Evolutionary conservation across 2,888 invertebrate genomes (phyloP).

Genomic region (Drosophila mimica): DNA sequence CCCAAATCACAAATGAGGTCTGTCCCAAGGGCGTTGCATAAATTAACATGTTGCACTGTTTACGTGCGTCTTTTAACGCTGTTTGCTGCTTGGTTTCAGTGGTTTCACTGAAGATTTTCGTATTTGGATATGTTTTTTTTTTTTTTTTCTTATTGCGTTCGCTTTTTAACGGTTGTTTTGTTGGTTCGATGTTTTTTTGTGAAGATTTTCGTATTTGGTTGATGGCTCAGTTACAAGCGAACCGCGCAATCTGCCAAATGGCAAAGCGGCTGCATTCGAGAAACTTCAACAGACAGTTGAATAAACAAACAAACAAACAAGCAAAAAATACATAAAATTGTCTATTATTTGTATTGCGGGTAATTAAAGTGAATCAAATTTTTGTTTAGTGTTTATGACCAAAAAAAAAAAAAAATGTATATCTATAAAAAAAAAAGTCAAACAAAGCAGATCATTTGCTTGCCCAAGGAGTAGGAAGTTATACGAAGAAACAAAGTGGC

Average conservation of each 20-base stretch:
- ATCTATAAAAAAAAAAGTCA: background rate
- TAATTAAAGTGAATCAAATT: slow-evolving; percentile 13
- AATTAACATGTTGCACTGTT: slow-evolving; percentile 64
- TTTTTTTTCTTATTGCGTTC: slow-evolving; percentile 33
- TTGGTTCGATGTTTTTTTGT: slow-evolving; percentile 13
- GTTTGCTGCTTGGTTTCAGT: slow-evolving; percentile 8
- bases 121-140: background rate
- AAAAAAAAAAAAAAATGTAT: background rate
- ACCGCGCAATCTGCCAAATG: slow-evolving; percentile 67
- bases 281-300: slow-evolving; percentile 1
- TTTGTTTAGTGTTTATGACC: background rate
- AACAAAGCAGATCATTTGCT: background rate
- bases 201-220: slow-evolving; percentile 25
- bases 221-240: slow-evolving; percentile 61
- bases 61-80: slow-evolving; percentile 26
- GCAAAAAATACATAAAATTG: background rate
- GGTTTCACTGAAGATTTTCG: background rate
- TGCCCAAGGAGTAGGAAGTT: slow-evolving; percentile 12
- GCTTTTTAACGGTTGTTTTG: slow-evolving; percentile 49
- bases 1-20: slow-evolving; percentile 63
- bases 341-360: slow-evolving; percentile 3
- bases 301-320: background rate
- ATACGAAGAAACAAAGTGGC: slow-evolving; percentile 4
- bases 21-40: slow-evolving; percentile 77
- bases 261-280: slow-evolving; percentile 19